These are phyloP conservation scores for Contarinia nasturtii DNA, from an alignment of 1,140 invertebrate genomes.

Conservation along the genomic window DNA sequence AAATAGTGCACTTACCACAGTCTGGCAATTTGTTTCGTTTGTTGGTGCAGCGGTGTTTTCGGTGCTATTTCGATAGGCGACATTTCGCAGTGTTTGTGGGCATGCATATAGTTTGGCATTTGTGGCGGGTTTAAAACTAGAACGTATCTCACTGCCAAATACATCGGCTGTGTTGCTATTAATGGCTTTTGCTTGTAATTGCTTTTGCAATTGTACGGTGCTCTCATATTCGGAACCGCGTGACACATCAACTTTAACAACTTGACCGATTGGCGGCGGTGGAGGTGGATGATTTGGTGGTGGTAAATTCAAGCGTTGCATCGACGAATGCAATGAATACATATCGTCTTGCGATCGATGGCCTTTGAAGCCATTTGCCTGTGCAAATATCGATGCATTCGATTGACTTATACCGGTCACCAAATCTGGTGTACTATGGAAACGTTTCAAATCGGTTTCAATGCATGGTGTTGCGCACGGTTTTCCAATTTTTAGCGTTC, in stretches of 20 bases:
- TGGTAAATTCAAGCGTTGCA: slow-evolving; percentile 29
- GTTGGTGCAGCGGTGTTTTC: neutral
- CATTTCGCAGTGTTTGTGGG: slow-evolving; percentile 61
- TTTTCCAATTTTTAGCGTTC: slow-evolving; percentile 17
- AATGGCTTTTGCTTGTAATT: slow-evolving; percentile 15
- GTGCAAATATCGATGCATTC: slow-evolving; percentile 20
- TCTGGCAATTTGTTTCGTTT: neutral
- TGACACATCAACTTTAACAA: slow-evolving; percentile 49
- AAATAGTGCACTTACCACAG: slow-evolving; percentile 11
- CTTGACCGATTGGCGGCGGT: slow-evolving; percentile 46
- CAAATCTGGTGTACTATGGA: slow-evolving; percentile 75
- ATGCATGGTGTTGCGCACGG: slow-evolving; percentile 24
- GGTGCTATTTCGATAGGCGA: slow-evolving; percentile 33
- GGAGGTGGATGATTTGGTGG: slow-evolving; percentile 49
- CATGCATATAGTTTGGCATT: slow-evolving; percentile 75
- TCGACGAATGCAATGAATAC: slow-evolving; percentile 27
- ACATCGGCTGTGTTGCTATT: slow-evolving; percentile 9
- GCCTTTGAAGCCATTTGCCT: slow-evolving; percentile 25
- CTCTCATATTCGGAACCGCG: slow-evolving; percentile 22
- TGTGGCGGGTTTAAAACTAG: slow-evolving; percentile 66
- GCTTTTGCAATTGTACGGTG: slow-evolving; percentile 20
- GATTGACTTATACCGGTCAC: slow-evolving; percentile 13
- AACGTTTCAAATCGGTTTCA: slow-evolving; percentile 43
- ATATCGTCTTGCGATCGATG: slow-evolving; percentile 63
- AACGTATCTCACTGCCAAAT: slow-evolving; percentile 36